Percentiles rank a stretch among this genome's conserved stretches.
phyloP scores from a whole-genome alignment of 2,797 vertebrate genomes.

The Serranus cabrilla region DNA sequence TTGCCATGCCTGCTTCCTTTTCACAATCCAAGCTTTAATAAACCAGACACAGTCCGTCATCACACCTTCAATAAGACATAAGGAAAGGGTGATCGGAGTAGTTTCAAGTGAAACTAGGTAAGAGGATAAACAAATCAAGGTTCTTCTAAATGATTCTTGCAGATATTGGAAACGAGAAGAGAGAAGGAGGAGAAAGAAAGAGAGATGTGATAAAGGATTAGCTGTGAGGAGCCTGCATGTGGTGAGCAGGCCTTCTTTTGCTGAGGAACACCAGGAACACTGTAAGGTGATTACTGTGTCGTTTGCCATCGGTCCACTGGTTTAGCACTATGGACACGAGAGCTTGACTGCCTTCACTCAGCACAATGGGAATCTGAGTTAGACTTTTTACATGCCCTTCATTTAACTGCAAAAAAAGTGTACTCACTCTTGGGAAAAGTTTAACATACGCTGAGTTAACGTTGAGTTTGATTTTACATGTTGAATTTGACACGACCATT shows the following conservation, averaged over 20 bases:
- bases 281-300: slow-evolving; percentile 90
- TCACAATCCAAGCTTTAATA: not conserved
- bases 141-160: slow-evolving; percentile 35
- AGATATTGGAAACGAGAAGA: slow-evolving; percentile 35
- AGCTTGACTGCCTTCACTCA: slow-evolving; percentile 69
- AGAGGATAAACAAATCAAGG: slow-evolving; percentile 28
- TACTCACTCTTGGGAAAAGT: not conserved
- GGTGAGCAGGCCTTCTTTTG: slow-evolving; percentile 77
- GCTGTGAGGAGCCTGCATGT: slow-evolving; percentile 78
- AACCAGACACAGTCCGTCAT: not conserved
- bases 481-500: not conserved
- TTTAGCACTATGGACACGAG: slow-evolving; percentile 83
- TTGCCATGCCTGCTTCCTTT: not conserved
- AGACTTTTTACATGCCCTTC: slow-evolving; percentile 39
- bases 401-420: slow-evolving; percentile 11
- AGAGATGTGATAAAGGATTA: slow-evolving; percentile 81
- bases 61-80: not conserved
- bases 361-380: slow-evolving; percentile 69
- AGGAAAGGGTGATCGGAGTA: not conserved
- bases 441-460: not conserved
- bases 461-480: too few relatives aligned
- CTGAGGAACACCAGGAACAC: slow-evolving; percentile 85
- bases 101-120: slow-evolving; percentile 14
- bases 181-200: slow-evolving; percentile 24
- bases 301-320: slow-evolving; percentile 86